Base-by-base conservation (phyloP, 2,113 vertebrate species). In the Albula glossodonta region DNA sequence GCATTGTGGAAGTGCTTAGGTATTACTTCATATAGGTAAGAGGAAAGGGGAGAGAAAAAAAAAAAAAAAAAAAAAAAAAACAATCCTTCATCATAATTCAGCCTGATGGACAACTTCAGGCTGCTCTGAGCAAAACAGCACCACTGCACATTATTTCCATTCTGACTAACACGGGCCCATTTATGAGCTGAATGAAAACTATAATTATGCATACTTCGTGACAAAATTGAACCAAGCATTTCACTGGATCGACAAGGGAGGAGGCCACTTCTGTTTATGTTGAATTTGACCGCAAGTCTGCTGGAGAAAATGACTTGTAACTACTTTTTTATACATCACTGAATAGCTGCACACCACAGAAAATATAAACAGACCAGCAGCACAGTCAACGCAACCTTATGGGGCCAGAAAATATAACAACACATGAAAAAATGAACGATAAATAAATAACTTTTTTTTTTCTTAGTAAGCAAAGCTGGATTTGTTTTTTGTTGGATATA, bases 1-100 rank as follows among this genome's bases (percentile, higher is more conserved):
- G 87, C 90, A 89, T 31, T 87, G 87, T 84, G 81, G 90, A 93
- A 94, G 94, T 93, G 94, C 93, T 94, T 88, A 86, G 82, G 88
- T 17, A 79, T 87, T 90, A 90, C 87, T 89, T 91, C 81, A 90
- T 81, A 83, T 83, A 77, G 66, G 88, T 80, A 31, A 84, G 25
- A 51, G 48, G n/a, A n/a, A n/a, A n/a, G n/a, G n/a, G n/a, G n/a
- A n/a, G n/a, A n/a, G n/a, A n/a, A n/a, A n/a, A n/a, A n/a, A n/a
- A n/a, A n/a, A 53, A n/a, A 82, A 51, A 13, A 74, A 78, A 86
- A 13, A 41, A 10, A 74, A 48, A 48, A 48, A 78, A 78, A 78
- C 12, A 78, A 78, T 81, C 78, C 84, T 81, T 83, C 81, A 82
- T 82, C 11, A 19, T 41, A 41, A 49, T 2, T 13, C 15, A 82